These are phyloP conservation scores for Tringa solitaria DNA, from an alignment of 2,113 vertebrate genomes.

Conservation along the genomic window DNA sequence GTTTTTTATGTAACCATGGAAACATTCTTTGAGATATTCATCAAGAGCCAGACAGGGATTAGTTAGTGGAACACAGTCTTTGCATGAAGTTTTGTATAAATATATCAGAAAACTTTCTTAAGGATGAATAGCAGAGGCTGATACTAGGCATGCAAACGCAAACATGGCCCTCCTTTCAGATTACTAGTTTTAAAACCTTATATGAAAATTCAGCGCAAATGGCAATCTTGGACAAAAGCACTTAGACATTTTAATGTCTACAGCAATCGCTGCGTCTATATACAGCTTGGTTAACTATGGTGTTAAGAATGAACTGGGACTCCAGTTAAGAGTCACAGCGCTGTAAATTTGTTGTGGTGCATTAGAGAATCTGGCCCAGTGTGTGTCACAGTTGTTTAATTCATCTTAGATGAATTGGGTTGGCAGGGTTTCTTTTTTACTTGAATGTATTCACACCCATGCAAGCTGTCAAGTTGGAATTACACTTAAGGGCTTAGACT, in stretches of 20 bases:
- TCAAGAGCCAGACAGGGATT: neutral
- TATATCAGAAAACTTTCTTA: neutral
- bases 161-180: neutral
- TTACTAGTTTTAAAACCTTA: neutral
- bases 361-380: neutral
- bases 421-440: slow-evolving; percentile 14
- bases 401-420: neutral
- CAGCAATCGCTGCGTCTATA: neutral
- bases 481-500: neutral
- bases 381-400: slow-evolving; percentile 45
- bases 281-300: neutral
- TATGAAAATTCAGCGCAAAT: neutral
- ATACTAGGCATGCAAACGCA: neutral
- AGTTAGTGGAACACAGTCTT: neutral
- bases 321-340: neutral
- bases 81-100: neutral
- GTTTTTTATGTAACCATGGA: neutral
- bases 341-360: neutral
- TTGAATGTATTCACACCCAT: slow-evolving; percentile 32
- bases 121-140: neutral
- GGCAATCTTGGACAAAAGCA: neutral
- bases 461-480: slow-evolving; percentile 55
- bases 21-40: neutral
- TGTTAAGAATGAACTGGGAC: neutral
- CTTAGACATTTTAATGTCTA: neutral